A percentile compares a stretch with the other conserved stretches of the same genome.
These are phyloP conservation scores for Gorsachius magnificus DNA, from an alignment of 2,797 vertebrate species.

Conservation along the genomic window DNA sequence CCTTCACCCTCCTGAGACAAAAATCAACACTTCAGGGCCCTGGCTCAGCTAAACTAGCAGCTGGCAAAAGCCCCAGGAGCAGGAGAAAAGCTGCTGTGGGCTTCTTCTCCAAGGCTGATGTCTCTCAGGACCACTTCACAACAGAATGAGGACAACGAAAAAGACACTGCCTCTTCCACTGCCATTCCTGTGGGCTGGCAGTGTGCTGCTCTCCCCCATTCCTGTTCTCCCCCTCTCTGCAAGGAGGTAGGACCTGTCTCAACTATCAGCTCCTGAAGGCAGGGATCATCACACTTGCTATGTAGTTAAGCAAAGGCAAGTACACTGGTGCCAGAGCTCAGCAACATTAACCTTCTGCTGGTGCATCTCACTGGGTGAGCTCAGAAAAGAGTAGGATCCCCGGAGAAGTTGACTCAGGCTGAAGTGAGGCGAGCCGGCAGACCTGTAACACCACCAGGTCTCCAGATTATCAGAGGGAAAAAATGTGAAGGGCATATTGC, in stretches of 20 bases:
- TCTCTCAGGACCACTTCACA: not conserved
- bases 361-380: not conserved
- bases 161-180: not conserved
- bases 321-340: not conserved
- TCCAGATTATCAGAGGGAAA: not conserved
- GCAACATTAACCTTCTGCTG: not conserved
- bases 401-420: not conserved
- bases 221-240: not conserved
- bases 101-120: not conserved
- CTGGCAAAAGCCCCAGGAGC: not conserved
- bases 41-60: not conserved
- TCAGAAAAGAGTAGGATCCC: not conserved
- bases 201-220: not conserved
- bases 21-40: not conserved
- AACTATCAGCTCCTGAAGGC: not conserved
- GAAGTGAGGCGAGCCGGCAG: not conserved
- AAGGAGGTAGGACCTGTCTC: not conserved
- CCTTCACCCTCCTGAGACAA: not conserved
- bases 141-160: not conserved
- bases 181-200: not conserved
- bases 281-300: not conserved
- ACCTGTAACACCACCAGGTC: not conserved
- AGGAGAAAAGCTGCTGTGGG: not conserved
- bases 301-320: not conserved
- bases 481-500: conserved; percentile 3